A percentile compares a stretch with the other conserved stretches of the same genome.
phyloP scores from a whole-genome alignment of 2,113 vertebrate genomes.

The Ptyas mucosa region DNA sequence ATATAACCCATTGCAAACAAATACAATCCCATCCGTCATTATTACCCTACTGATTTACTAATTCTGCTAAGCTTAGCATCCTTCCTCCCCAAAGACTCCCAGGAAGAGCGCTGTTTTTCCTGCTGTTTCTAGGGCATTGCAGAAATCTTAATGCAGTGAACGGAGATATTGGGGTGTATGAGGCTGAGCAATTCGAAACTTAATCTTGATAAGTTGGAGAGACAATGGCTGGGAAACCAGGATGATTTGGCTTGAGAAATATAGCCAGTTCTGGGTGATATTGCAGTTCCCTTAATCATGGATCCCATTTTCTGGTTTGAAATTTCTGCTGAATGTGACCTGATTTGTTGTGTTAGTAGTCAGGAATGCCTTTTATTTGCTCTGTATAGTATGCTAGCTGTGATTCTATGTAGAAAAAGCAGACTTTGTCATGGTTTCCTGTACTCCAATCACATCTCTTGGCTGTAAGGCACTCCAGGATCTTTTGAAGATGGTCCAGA shows the following conservation, averaged over 20 bases:
- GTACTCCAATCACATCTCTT: background rate
- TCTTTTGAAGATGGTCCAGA: background rate
- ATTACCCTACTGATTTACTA: background rate
- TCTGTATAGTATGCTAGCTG: background rate
- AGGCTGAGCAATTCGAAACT: background rate
- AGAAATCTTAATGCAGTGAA: background rate
- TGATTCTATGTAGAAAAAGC: background rate
- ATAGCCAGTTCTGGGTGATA: background rate
- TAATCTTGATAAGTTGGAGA: background rate
- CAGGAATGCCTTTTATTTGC: background rate
- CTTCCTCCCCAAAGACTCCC: background rate
- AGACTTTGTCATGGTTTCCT: background rate
- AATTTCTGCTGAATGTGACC: background rate
- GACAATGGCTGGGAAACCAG: background rate
- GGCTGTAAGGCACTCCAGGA: background rate
- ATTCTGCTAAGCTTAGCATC: background rate
- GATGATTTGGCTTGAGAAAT: background rate
- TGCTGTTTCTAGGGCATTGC: background rate
- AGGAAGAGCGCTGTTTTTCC: background rate
- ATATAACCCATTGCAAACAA: background rate
- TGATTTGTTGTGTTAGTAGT: background rate
- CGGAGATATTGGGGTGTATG: background rate
- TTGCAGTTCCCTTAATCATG: background rate
- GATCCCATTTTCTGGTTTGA: background rate
- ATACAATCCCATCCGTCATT: background rate